Base-by-base conservation (phyloP, 2,888 invertebrate genomes). In the Meganola albula region DNA sequence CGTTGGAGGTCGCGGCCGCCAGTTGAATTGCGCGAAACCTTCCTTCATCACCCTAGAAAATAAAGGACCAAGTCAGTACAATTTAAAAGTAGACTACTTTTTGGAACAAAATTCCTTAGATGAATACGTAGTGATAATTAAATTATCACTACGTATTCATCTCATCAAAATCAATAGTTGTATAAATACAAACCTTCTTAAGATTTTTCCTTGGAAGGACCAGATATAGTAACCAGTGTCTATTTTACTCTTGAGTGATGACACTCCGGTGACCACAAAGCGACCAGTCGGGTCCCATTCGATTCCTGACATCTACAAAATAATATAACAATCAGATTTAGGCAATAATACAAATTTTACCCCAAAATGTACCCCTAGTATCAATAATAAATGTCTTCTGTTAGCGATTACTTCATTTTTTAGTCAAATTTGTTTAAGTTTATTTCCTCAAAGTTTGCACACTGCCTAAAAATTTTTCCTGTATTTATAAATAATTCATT, bases 201-300 rank as follows among this genome's bases (percentile, higher is more conserved):
- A 72, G 20, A 90, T 90, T 65, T 91, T 90, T 27, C 92, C 92
- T 86, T 99, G 99, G 92, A 99, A 99, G 18, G 97, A 96, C 94
- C 98, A 98, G 65, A 99, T 91, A 90, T 97, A 97, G 80, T 96
- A 99, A 2, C 97, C 98, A 40, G 88, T 87, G 72, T 94, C 94
- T 55, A 97, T 97, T 84, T 97, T 98, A 44, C 96, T 95, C 64
- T 97, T 98, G 92, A 98, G 98, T 42, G 93, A 93, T 1, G 97
- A 97, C 10, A 98, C 97, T 1, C 94, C 96, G 0, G 98, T 97
- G 31, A 95, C 94, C 8, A 99, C 96, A 66, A 96, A 99, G 43
- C 99, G 91, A 1, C 99, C 99, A 2, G 99, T 99, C 1, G 99
- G 99, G 80, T 99, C 99, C 99, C 99, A 99, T 74, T 98, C 98